Conservation (phyloP, 2,888 invertebrate genomes). For the Hyles lineata region DNA sequence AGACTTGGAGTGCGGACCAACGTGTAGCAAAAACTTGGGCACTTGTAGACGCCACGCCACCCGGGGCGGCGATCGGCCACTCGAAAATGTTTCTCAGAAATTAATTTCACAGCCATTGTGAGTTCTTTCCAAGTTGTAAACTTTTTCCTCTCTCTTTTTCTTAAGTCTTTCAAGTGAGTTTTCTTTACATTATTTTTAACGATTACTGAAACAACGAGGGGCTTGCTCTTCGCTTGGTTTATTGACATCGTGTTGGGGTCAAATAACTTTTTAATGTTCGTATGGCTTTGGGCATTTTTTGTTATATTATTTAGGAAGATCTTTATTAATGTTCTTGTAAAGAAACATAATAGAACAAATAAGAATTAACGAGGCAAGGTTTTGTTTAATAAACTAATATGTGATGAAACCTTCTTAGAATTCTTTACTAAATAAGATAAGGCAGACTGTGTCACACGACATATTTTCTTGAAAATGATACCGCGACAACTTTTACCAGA, state of each 20-base stretch:
- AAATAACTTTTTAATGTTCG: constrained; percentile 11
- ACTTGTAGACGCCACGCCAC: constrained; percentile 35
- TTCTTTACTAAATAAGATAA: too few species aligned
- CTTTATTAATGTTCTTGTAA: neutral
- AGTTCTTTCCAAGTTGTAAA: constrained; percentile 41
- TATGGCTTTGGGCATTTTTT: neutral
- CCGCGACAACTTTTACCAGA: too few species aligned
- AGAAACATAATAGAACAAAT: too few species aligned
- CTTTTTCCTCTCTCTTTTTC: constrained; percentile 30
- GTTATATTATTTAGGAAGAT: neutral
- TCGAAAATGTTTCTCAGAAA: constrained; percentile 43
- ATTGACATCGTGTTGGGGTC: constrained; percentile 13
- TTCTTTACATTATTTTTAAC: constrained; percentile 27
- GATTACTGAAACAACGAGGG: constrained; percentile 7
- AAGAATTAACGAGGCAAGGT: too few species aligned
- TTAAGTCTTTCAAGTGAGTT: constrained; percentile 22
- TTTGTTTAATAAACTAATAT: too few species aligned
- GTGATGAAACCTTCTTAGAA: too few species aligned
- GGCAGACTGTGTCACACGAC: too few species aligned
- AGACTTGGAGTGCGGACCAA: constrained; percentile 5
- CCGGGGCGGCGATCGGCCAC: constrained; percentile 44
- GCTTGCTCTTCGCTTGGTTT: neutral
- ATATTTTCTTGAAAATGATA: too few species aligned
- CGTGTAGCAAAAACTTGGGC: constrained; percentile 29
- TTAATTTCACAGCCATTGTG: constrained; percentile 43